These are phyloP conservation scores for Tetragonisca angustula DNA, from an alignment of 2,888 invertebrate genomes.

Conservation along the genomic window DNA sequence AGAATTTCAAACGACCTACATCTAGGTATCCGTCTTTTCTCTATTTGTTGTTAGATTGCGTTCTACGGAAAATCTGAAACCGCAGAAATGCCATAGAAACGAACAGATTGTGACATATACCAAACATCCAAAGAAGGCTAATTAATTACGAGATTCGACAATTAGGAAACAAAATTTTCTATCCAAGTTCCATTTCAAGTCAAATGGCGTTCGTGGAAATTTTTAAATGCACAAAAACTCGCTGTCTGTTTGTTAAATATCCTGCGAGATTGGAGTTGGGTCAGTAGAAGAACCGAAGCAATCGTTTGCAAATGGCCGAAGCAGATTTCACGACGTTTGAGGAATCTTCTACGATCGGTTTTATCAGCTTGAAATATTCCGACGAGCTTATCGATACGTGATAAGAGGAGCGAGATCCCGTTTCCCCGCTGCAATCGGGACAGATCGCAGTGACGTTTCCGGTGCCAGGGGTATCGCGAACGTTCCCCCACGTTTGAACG, in stretches of 20 bases:
- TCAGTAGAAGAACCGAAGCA: not conserved
- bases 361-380: slow-evolving; percentile 31
- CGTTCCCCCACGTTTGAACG: slow-evolving; percentile 34
- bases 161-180: too few relatives aligned
- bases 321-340: not conserved
- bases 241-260: not conserved
- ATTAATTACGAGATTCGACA: too few relatives aligned
- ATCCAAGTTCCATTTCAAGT: too few relatives aligned
- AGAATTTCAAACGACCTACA: not conserved
- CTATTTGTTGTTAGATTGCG: too few relatives aligned
- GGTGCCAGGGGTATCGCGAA: slow-evolving; percentile 16
- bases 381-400: slow-evolving; percentile 27
- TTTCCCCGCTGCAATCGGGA: slow-evolving; percentile 19
- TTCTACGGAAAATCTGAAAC: too few relatives aligned
- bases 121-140: too few relatives aligned
- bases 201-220: too few relatives aligned
- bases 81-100: too few relatives aligned
- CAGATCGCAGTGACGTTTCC: slow-evolving; percentile 22
- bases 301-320: not conserved
- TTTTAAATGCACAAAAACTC: too few relatives aligned
- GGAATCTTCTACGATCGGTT: not conserved
- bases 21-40: not conserved
- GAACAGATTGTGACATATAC: too few relatives aligned
- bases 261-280: not conserved
- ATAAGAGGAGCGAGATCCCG: slow-evolving; percentile 3